Percentiles rank a stretch among this genome's conserved stretches.
These are phyloP conservation scores for Neuroscelio doddi DNA, from an alignment of 2,888 invertebrate species.

Conservation along the genomic window DNA sequence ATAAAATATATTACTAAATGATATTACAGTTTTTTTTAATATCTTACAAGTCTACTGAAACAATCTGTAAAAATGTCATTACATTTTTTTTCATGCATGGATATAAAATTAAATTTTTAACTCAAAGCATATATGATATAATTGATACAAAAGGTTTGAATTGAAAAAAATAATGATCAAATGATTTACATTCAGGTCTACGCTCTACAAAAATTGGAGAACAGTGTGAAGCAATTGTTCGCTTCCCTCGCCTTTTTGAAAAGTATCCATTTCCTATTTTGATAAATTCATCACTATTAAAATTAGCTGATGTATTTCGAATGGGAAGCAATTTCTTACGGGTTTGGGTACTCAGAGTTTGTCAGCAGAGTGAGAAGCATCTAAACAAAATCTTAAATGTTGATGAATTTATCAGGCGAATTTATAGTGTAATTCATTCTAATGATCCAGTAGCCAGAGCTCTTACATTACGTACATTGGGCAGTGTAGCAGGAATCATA, in stretches of 20 bases:
- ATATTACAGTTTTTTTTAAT: too few relatives aligned
- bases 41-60: too few relatives aligned
- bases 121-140: too few relatives aligned
- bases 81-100: too few relatives aligned
- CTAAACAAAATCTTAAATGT: slow-evolving; percentile 96
- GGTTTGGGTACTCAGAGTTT: slow-evolving; percentile 92
- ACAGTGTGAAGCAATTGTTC: slow-evolving; percentile 97
- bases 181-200: slow-evolving; percentile 78
- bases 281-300: slow-evolving; percentile 95
- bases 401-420: slow-evolving; percentile 92
- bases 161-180: background rate
- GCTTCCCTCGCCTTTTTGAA: slow-evolving; percentile 94
- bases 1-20: too few relatives aligned
- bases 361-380: slow-evolving; percentile 96
- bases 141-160: too few relatives aligned
- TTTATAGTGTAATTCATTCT: slow-evolving; percentile 95
- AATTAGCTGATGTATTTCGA: slow-evolving; percentile 95
- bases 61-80: too few relatives aligned
- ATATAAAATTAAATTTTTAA: too few relatives aligned
- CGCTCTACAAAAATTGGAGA: slow-evolving; percentile 94
- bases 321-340: slow-evolving; percentile 92
- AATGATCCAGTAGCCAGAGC: slow-evolving; percentile 98
- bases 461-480: slow-evolving; percentile 89
- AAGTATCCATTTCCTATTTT: slow-evolving; percentile 98
- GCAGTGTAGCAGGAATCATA: slow-evolving; percentile 93